Evolutionary conservation across 1,140 invertebrate genomes (phyloP).

Genomic region (Sminthurinus signatus): DNA sequence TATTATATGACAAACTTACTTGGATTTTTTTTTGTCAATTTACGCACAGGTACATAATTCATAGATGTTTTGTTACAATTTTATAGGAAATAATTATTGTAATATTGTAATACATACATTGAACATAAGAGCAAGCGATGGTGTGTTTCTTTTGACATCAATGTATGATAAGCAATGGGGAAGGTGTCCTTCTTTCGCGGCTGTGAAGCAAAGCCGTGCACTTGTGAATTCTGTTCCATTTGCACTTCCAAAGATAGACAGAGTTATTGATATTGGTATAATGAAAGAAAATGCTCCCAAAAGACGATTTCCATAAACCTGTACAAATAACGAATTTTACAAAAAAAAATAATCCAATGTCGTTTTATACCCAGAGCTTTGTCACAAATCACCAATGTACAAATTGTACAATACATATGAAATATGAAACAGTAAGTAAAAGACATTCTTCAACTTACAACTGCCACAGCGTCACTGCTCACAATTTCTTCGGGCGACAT

Average conservation of each 20-base stretch:
- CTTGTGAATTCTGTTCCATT: constrained; percentile 50
- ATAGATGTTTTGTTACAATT: too few relatives aligned
- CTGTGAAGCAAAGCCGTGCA: constrained; percentile 50
- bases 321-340: too few relatives aligned
- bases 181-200: constrained; percentile 53
- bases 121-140: constrained; percentile 52
- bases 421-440: too few relatives aligned
- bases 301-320: constrained; percentile 34
- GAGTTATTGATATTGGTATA: constrained; percentile 54
- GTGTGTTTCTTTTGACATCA: constrained; percentile 50
- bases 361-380: neutral
- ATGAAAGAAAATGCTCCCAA: constrained; percentile 38
- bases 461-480: constrained; percentile 73
- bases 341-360: neutral
- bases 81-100: too few relatives aligned
- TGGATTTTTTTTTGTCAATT: too few relatives aligned
- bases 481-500: constrained; percentile 72
- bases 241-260: constrained; percentile 56
- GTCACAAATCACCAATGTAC: neutral
- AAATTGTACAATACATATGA: too few relatives aligned
- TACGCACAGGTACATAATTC: too few relatives aligned
- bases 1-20: too few relatives aligned
- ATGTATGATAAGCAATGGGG: constrained; percentile 53
- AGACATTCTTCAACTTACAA: too few relatives aligned
- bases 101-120: constrained; percentile 46